A percentile compares a stretch with the other conserved stretches of the same genome.
Evolutionary conservation across 2,797 vertebrate species (phyloP).

Genomic region (Artibeus lituratus): DNA sequence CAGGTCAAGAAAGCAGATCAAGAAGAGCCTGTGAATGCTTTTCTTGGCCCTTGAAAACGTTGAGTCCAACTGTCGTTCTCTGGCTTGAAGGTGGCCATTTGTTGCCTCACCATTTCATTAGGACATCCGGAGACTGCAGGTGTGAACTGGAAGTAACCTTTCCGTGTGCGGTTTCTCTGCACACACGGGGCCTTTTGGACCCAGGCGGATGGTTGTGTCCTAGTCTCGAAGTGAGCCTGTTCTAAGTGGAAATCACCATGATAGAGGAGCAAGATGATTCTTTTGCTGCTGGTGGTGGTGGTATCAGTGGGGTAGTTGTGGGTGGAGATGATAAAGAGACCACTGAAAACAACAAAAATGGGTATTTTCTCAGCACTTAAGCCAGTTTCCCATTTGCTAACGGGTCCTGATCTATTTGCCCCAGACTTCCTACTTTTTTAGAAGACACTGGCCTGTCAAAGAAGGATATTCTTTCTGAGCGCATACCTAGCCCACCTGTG

Average conservation of each 20-base stretch:
- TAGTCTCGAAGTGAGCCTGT: neutral
- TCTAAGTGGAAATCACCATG: neutral
- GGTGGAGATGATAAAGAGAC: neutral
- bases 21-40: conserved; percentile 4
- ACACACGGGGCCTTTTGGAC: neutral
- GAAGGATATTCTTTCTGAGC: neutral
- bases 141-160: conserved; percentile 24
- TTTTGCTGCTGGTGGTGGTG: neutral
- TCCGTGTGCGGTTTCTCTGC: neutral
- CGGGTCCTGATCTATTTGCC: neutral
- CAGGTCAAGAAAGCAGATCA: neutral
- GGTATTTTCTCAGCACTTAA: neutral
- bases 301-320: neutral
- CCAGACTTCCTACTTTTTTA: neutral
- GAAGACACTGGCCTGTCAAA: neutral
- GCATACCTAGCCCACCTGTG: neutral
- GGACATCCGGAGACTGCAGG: neutral
- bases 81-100: neutral
- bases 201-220: neutral
- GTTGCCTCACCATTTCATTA: neutral
- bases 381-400: neutral
- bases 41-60: neutral
- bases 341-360: neutral
- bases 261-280: neutral
- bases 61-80: neutral